phyloP scores from a whole-genome alignment of 2,888 invertebrate genomes.

The Pachydiplax longipennis region DNA sequence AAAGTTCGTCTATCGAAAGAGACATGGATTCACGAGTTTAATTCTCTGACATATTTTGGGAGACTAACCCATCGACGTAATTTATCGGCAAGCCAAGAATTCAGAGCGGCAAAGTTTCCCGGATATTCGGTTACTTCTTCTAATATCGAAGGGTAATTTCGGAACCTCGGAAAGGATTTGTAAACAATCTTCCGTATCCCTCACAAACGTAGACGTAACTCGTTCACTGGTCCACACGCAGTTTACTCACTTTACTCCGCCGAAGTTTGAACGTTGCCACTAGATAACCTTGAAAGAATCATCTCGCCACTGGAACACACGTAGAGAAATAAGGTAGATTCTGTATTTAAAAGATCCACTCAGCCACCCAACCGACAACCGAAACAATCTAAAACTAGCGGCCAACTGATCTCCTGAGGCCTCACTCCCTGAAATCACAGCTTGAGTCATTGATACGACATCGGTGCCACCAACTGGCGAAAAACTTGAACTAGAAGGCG shows the following conservation, averaged over 20 bases:
- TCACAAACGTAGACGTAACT: not conserved
- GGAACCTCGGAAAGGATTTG: not conserved
- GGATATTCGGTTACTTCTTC: not conserved
- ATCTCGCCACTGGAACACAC: not conserved
- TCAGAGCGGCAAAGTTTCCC: too few relatives aligned
- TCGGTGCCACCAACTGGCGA: too few relatives aligned
- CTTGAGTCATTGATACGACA: not conserved
- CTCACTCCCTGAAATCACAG: constrained; percentile 28
- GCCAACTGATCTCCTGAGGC: not conserved
- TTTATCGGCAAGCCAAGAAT: too few relatives aligned
- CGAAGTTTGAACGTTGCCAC: not conserved
- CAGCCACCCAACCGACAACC: not conserved
- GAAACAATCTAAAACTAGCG: not conserved
- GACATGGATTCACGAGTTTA: too few relatives aligned
- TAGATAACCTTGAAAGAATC: not conserved
- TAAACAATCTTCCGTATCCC: not conserved
- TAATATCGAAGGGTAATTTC: too few relatives aligned
- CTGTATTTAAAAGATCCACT: not conserved
- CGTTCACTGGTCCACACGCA: not conserved
- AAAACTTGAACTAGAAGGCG: too few relatives aligned
- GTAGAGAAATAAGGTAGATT: not conserved
- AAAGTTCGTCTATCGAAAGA: too few relatives aligned
- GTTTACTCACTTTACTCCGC: not conserved
- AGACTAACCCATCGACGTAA: not conserved
- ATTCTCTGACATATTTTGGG: too few relatives aligned